Percentiles rank a stretch among this genome's conserved stretches.
Evolutionary conservation across 2,113 vertebrate species (phyloP).

Genomic region (Panthera uncia): DNA sequence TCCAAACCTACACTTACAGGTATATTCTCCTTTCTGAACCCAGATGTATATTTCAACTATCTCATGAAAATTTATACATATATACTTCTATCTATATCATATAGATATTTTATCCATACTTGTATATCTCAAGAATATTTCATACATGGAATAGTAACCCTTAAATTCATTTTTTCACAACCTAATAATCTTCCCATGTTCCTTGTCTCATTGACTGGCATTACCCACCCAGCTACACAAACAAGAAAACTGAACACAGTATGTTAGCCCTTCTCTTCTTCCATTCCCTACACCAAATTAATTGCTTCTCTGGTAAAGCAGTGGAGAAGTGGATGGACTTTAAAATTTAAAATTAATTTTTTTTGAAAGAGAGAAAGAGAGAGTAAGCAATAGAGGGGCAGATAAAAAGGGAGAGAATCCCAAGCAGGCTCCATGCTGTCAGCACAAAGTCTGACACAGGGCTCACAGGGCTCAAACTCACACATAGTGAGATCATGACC

Average conservation of each 20-base stretch:
- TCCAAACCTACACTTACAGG: neutral
- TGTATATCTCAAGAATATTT: neutral
- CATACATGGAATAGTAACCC: neutral
- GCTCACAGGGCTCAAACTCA: too few relatives aligned
- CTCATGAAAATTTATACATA: neutral
- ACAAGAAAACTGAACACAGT: neutral
- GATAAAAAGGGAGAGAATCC: too few relatives aligned
- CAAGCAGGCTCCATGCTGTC: too few relatives aligned
- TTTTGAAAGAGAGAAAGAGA: too few relatives aligned
- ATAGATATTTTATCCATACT: neutral
- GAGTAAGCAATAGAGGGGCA: too few relatives aligned
- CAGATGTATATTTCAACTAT: neutral
- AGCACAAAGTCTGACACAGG: too few relatives aligned
- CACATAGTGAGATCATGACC: too few relatives aligned
- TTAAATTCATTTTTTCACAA: neutral
- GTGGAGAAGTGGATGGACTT: neutral
- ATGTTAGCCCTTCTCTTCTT: neutral
- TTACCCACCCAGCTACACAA: neutral
- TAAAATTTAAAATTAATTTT: too few relatives aligned
- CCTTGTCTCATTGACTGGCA: neutral
- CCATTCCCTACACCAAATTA: neutral
- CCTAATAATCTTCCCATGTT: neutral
- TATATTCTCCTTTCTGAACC: neutral
- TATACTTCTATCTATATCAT: neutral
- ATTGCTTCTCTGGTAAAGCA: neutral